Percentiles rank a stretch among this genome's conserved stretches.
Evolutionary conservation across 2,888 invertebrate species (phyloP).

Genomic region (Cybosia mesomella): DNA sequence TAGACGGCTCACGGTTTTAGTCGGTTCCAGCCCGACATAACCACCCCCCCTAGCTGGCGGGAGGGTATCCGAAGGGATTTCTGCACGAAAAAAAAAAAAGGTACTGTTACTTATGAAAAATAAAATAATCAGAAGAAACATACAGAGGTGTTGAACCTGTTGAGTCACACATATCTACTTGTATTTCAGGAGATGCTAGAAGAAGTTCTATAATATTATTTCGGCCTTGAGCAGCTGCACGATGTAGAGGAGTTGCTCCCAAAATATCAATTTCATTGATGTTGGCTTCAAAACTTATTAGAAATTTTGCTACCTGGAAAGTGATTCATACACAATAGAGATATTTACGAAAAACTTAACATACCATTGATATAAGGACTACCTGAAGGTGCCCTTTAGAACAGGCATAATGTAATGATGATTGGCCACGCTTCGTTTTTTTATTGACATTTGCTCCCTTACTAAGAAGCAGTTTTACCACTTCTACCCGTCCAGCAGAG

Average conservation of each 20-base stretch:
- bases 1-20: too few species aligned
- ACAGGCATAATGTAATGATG: conserved; percentile 94
- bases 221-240: conserved; percentile 89
- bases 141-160: conserved; percentile 93
- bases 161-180: conserved; percentile 88
- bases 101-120: too few species aligned
- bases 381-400: conserved; percentile 94
- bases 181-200: conserved; percentile 83
- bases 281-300: conserved; percentile 90
- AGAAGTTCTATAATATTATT: conserved; percentile 89
- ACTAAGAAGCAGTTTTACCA: conserved; percentile 89
- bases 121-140: conserved; percentile 60
- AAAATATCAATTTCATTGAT: conserved; percentile 90
- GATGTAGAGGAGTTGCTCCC: conserved; percentile 92
- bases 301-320: conserved; percentile 88
- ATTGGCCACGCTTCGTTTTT: conserved; percentile 91
- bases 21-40: too few species aligned
- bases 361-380: conserved; percentile 25
- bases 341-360: neutral
- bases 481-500: conserved; percentile 91
- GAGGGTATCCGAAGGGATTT: too few species aligned
- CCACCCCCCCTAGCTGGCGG: too few species aligned
- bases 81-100: too few species aligned
- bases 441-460: conserved; percentile 92
- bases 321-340: conserved; percentile 14